A percentile compares a stretch with the other conserved stretches of the same genome.
These are phyloP conservation scores for Allobates femoralis DNA, from an alignment of 2,797 vertebrate species.

Conservation along the genomic window DNA sequence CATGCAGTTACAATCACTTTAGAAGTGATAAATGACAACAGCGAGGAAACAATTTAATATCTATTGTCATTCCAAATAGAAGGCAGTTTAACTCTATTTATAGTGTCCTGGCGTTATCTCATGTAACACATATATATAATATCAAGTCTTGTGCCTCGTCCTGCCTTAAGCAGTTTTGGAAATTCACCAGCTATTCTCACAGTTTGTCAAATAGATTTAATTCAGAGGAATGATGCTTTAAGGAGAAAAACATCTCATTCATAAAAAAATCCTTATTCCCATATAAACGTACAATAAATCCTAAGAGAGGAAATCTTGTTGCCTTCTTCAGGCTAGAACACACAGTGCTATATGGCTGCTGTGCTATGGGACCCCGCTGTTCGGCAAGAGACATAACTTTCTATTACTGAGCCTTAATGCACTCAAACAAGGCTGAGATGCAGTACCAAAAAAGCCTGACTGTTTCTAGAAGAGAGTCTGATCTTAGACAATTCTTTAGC, in stretches of 20 bases:
- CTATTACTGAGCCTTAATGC: too few species aligned
- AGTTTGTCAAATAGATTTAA: conserved; percentile 27
- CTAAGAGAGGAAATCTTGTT: neutral
- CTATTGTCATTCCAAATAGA: conserved; percentile 57
- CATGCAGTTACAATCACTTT: conserved; percentile 61
- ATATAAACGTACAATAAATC: neutral
- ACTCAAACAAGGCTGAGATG: too few species aligned
- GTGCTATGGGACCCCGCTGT: neutral
- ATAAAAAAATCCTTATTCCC: neutral
- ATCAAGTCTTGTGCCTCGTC: conserved; percentile 28
- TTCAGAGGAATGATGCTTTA: conserved; percentile 29
- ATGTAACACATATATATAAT: conserved; percentile 45
- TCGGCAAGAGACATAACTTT: neutral
- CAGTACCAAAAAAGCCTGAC: too few species aligned
- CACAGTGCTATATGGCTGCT: too few species aligned
- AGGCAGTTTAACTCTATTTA: conserved; percentile 58
- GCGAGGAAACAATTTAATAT: conserved; percentile 63
- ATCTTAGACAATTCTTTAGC: too few species aligned
- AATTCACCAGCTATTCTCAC: conserved; percentile 44
- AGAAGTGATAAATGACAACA: conserved; percentile 64
- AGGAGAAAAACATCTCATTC: neutral
- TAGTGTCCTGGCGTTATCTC: conserved; percentile 57
- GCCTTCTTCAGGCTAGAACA: neutral
- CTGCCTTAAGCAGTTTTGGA: conserved; percentile 23
- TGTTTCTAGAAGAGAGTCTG: too few species aligned